Percentiles rank a stretch among this genome's conserved stretches.
Evolutionary conservation across 2,113 vertebrate species (phyloP).

Genomic region (Trichomycterus rosablanca): DNA sequence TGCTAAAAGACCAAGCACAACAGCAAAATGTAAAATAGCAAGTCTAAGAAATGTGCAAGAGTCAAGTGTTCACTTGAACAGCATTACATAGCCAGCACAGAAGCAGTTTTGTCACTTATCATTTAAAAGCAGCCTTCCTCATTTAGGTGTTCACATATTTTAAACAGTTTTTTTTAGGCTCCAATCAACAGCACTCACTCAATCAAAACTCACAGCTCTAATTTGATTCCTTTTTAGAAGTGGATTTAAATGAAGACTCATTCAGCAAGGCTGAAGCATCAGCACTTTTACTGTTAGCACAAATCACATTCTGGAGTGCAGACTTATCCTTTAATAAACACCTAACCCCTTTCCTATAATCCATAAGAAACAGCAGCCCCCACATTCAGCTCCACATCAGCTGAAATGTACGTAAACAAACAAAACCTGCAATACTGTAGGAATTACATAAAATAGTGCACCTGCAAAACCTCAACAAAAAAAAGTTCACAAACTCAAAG

Average conservation of each 20-base stretch:
- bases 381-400: constrained; percentile 50
- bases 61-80: too few species aligned
- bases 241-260: background rate
- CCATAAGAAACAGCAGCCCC: background rate
- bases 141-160: too few species aligned
- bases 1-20: too few species aligned
- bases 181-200: background rate
- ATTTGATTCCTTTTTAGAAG: too few species aligned
- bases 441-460: constrained; percentile 44
- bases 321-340: constrained; percentile 26
- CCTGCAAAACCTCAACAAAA: constrained; percentile 24
- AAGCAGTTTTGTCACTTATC: too few species aligned
- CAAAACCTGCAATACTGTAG: constrained; percentile 48
- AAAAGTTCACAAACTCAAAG: constrained; percentile 21
- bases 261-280: constrained; percentile 52
- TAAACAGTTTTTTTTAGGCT: background rate
- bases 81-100: too few species aligned
- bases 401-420: constrained; percentile 51
- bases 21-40: too few species aligned
- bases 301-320: background rate
- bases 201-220: background rate
- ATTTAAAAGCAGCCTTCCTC: too few species aligned
- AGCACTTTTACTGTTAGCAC: background rate
- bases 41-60: too few species aligned
- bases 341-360: constrained; percentile 15